Evolutionary conservation across 2,797 vertebrate genomes (phyloP).

Genomic region (Hyperoplus immaculatus): DNA sequence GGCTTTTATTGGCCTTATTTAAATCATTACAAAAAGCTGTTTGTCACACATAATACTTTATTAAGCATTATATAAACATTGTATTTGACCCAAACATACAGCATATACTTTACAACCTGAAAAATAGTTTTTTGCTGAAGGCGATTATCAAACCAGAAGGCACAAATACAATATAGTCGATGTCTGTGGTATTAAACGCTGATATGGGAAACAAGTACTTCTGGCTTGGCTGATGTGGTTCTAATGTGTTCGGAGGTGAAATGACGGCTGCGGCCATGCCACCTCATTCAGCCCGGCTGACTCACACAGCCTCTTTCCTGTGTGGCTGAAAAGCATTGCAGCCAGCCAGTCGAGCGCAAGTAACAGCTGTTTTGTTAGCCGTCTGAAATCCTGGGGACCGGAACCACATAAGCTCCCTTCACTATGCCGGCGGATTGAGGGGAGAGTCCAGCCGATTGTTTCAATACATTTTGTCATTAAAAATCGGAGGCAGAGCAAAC

Average conservation of each 20-base stretch:
- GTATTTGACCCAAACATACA: conserved; percentile 27
- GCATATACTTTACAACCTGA: conserved; percentile 26
- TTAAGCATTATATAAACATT: conserved; percentile 49
- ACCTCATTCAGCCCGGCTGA: conserved; percentile 87
- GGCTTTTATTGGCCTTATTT: conserved; percentile 1
- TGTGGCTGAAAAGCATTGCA: conserved; percentile 94
- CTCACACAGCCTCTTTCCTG: conserved; percentile 89
- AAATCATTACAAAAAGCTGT: conserved; percentile 41
- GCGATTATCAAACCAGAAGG: conserved; percentile 36
- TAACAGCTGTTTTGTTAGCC: conserved; percentile 95
- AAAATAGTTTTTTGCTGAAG: conserved; percentile 8
- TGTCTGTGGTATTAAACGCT: conserved; percentile 56
- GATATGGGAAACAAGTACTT: conserved; percentile 68
- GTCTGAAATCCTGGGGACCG: conserved; percentile 95
- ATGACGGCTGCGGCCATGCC: conserved; percentile 74
- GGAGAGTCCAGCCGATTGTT: conserved; percentile 93
- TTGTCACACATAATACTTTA: conserved; percentile 62
- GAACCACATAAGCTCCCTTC: conserved; percentile 93
- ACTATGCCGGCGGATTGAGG: conserved; percentile 92
- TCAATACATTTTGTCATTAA: conserved; percentile 95
- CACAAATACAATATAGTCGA: conserved; percentile 38
- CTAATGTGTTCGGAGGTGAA: conserved; percentile 77
- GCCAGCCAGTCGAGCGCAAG: conserved; percentile 91
- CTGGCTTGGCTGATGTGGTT: conserved; percentile 57
- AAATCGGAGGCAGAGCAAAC: conserved; percentile 93